Conservation (phyloP, 1,140 invertebrate species). For the Oryzaephilus surinamensis region DNA sequence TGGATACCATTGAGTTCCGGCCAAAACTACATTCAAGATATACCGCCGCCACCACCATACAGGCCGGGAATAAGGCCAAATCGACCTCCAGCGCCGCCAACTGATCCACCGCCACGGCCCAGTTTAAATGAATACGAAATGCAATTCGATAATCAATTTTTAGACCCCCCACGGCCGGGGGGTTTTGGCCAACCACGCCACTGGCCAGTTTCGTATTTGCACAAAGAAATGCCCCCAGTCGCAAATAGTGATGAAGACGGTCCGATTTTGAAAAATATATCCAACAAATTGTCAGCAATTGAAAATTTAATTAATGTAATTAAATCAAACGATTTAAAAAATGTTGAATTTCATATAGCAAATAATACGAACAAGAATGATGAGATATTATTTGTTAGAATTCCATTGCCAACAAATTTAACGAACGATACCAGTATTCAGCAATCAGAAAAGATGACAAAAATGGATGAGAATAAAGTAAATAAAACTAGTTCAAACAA, state of each 20-base stretch:
- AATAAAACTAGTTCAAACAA: background rate
- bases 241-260: constrained; percentile 20
- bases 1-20: background rate
- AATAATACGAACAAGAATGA: constrained; percentile 27
- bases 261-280: no score
- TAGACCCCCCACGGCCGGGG: constrained; percentile 39
- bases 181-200: constrained; percentile 42
- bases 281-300: no score
- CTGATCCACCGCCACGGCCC: constrained; percentile 25
- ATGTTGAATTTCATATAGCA: constrained; percentile 27
- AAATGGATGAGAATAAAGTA: constrained; percentile 2
- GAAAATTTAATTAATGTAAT: constrained; percentile 31
- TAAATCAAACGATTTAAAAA: constrained; percentile 28
- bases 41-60: constrained; percentile 5
- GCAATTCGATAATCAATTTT: constrained; percentile 29
- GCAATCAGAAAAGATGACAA: constrained; percentile 4
- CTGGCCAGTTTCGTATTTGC: constrained; percentile 58
- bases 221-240: constrained; percentile 47
- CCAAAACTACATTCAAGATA: constrained; percentile 4
- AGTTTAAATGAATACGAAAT: constrained; percentile 36
- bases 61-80: constrained; percentile 23
- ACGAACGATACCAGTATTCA: constrained; percentile 13
- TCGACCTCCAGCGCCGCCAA: constrained; percentile 24
- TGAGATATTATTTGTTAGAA: constrained; percentile 30
- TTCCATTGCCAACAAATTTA: constrained; percentile 29